Conservation (phyloP, 2,113 vertebrate species). For the Clarias macrocephalus region DNA sequence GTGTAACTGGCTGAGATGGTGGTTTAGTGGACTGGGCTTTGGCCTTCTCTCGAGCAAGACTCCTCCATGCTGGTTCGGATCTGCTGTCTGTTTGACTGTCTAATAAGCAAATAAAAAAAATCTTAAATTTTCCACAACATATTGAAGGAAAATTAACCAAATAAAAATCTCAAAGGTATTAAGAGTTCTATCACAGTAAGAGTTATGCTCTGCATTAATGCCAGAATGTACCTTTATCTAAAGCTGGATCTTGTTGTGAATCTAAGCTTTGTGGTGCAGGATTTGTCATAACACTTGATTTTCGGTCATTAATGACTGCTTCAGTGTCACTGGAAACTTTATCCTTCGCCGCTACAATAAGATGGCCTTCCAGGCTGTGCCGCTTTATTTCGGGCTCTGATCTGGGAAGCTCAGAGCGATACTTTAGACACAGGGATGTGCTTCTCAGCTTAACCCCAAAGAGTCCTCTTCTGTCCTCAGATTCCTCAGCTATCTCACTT, state of each 20-base stretch:
- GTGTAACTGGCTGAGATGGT: not conserved
- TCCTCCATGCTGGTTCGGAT: slow-evolving; percentile 73
- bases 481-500: slow-evolving; percentile 49
- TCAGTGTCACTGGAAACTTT: not conserved
- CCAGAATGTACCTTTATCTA: slow-evolving; percentile 27
- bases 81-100: slow-evolving; percentile 28
- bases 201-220: not conserved
- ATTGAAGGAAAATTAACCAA: not conserved
- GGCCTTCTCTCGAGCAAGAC: slow-evolving; percentile 73
- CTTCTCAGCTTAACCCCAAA: slow-evolving; percentile 83
- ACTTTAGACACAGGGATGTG: slow-evolving; percentile 78
- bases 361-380: slow-evolving; percentile 69
- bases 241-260: slow-evolving; percentile 5
- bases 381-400: slow-evolving; percentile 71
- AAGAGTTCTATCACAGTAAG: not conserved
- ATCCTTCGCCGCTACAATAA: slow-evolving; percentile 55
- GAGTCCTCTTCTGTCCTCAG: slow-evolving; percentile 64
- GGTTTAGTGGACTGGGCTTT: slow-evolving; percentile 58
- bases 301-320: slow-evolving; percentile 6
- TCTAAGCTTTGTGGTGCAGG: slow-evolving; percentile 22
- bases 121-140: not conserved
- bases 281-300: slow-evolving; percentile 6
- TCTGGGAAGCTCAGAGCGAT: slow-evolving; percentile 60
- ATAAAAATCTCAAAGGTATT: too few relatives aligned
- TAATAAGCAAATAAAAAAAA: not conserved